These are phyloP conservation scores for Drosophila antonietae DNA, from an alignment of 2,888 invertebrate genomes.

Conservation along the genomic window DNA sequence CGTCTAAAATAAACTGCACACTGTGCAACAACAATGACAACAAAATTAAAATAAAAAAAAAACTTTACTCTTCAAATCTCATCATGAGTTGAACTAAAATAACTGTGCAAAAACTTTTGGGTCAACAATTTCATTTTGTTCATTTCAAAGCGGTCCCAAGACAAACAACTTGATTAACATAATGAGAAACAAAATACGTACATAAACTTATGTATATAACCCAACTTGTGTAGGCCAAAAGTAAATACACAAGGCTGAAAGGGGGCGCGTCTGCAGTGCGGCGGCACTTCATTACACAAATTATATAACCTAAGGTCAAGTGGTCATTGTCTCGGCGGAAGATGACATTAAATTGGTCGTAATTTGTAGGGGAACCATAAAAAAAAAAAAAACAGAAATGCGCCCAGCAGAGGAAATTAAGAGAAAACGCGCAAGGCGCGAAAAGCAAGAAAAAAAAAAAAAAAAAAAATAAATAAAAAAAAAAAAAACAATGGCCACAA, in stretches of 20 bases:
- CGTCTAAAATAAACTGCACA: conserved; percentile 14
- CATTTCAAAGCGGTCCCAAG: conserved; percentile 22
- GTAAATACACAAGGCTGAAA: conserved; percentile 30
- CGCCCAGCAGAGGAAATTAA: conserved; percentile 27
- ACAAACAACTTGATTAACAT: conserved; percentile 51
- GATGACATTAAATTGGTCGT: conserved; percentile 52
- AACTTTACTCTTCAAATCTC: conserved; percentile 3
- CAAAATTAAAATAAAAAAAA: conserved; percentile 5
- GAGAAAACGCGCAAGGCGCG: conserved; percentile 29
- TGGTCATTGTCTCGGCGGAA: conserved; percentile 58
- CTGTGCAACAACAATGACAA: no score
- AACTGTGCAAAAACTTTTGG: conserved; percentile 41
- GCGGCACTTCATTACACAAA: conserved; percentile 34
- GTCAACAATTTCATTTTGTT: conserved; percentile 34
- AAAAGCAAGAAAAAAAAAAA: conserved; percentile 1
- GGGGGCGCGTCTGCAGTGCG: conserved; percentile 4
- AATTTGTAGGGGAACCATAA: conserved; percentile 55
- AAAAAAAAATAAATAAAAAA: not conserved
- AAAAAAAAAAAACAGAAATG: conserved; percentile 51
- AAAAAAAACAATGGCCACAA: conserved; percentile 3
- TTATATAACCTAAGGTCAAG: conserved; percentile 57
- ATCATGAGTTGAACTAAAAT: conserved; percentile 12
- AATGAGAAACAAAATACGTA: conserved; percentile 45
- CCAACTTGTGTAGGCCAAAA: conserved; percentile 25
- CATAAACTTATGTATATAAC: not conserved